Base-by-base conservation (phyloP, 1,140 invertebrate species). In the Drosophila eugracilis region DNA sequence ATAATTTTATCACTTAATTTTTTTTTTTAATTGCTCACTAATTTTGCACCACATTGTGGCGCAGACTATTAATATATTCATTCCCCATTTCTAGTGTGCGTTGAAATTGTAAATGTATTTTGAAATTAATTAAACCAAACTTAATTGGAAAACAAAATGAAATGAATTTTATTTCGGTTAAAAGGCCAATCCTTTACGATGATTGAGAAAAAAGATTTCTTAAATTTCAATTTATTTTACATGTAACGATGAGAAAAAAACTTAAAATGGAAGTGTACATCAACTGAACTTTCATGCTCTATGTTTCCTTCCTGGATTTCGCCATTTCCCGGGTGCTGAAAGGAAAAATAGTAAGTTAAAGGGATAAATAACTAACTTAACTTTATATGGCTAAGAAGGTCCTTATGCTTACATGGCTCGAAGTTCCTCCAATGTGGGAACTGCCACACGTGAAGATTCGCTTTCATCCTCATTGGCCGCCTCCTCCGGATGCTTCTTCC, bases 401-500 rank as follows among this genome's bases (percentile, higher is more conserved):
- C 14, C 3, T 7, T 6, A 2, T 10, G 34, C 76, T 71, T 69
- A 90, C 89, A 83, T 55, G 14, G 76, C 73, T 19, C 89, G 49
- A 5, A 91, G 49, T 42, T 91, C 77, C 47, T 91, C 76, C 6
- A 91, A 34, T n/a, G 83, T 90, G 2, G 91, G 91, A 5, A 91
- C 83, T 17, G 70, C 24, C 6, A 85, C 42, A 2, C 79, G 80
- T 1, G 80, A 66, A 0, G 79, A 79, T 54, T 84, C 78, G 5
- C 41, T 49, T 24, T 75, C 39, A 6, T 49, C 58, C 26, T 85
- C 75, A 6, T 83, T 58, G 5, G 83, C 72, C 48, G 91, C 78
- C 52, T 92, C 92, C 17, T 67, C 53, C 0, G 92, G 91, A 83
- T 93, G 92, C 65, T 92, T 86, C 1, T 91, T 90, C 9, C 84